Evolutionary conservation across 1,140 invertebrate genomes (phyloP), one percentile per base, ranked within the genome.

Genomic region (Belonocnema kinseyi): DNA sequence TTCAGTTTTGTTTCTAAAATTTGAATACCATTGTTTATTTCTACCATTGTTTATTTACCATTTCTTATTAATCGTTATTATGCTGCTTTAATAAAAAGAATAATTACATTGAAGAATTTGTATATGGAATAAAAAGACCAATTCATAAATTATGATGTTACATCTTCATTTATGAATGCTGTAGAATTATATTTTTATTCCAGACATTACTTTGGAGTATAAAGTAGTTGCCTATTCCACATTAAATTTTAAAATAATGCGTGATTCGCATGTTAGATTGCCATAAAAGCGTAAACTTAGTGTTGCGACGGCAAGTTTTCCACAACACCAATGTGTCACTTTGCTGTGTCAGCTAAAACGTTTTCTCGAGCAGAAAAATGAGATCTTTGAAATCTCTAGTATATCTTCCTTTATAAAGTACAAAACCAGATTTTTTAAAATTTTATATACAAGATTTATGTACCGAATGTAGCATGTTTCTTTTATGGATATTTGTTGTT

Each of bases 201-300:
- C 40, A 10, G 10, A 11, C 7, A 46, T 46, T 46, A 46, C 40
- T 7, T 46, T 46, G 1, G 40, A 46, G 11, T 10, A 46, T 46
- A 46, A 46, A 46, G 40, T 46, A 66, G n/a, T 66, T 40, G 40
- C 14, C 40, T 33, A 40, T 66, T 40, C 40, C 33, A 66, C 26
- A 66, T 66, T 66, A 66, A 66, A 16, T 66, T 66, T 66, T 1
- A 66, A 26, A 66, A 40, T 66, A 66, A 66, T 66, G n/a, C 40
- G 61, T 66, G 61, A 66, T 66, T 66, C 61, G 61, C 61, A 66
- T 66, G 61, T 46, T 16, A 66, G 61, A 66, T 66, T 66, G 61
- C 61, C 61, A 40, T 66, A 66, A 66, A 66, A 66, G 61, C 61
- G 61, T 26, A 66, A 66, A 66, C 61, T 66, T 66, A 40, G 61